Conservation (phyloP, 2,113 vertebrate genomes). For the Takifugu bimaculatus region DNA sequence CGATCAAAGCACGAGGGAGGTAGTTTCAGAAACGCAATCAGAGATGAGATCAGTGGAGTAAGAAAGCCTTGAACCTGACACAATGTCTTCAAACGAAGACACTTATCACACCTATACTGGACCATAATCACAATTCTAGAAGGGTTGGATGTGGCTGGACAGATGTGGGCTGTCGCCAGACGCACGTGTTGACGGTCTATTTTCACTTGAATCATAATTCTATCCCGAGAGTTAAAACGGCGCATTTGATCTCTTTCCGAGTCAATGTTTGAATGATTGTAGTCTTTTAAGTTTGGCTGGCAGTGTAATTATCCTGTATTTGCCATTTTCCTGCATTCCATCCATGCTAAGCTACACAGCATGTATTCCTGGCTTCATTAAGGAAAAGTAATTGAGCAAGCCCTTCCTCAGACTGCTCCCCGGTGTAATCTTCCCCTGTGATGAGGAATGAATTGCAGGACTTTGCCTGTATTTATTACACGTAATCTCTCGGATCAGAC, state of each 20-base stretch:
- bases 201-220: too few relatives aligned
- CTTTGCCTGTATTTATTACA: constrained; percentile 61
- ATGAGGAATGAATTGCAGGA: constrained; percentile 48
- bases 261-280: neutral
- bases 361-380: constrained; percentile 54
- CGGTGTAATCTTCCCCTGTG: constrained; percentile 59
- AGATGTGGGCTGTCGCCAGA: too few relatives aligned
- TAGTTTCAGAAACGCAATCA: too few relatives aligned
- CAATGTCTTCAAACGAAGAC: too few relatives aligned
- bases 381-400: constrained; percentile 61
- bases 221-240: too few relatives aligned
- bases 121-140: too few relatives aligned
- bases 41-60: too few relatives aligned
- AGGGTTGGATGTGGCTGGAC: too few relatives aligned
- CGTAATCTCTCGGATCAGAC: constrained; percentile 61
- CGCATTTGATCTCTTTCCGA: neutral
- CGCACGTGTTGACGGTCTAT: too few relatives aligned
- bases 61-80: too few relatives aligned
- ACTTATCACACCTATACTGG: too few relatives aligned
- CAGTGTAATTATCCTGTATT: neutral
- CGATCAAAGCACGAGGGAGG: too few relatives aligned
- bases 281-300: neutral
- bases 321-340: constrained; percentile 32
- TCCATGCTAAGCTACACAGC: constrained; percentile 26
- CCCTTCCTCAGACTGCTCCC: constrained; percentile 59